Percentiles rank a stretch among this genome's conserved stretches.
Evolutionary conservation across 2,888 invertebrate species (phyloP).

Genomic region (Lottia scabra): DNA sequence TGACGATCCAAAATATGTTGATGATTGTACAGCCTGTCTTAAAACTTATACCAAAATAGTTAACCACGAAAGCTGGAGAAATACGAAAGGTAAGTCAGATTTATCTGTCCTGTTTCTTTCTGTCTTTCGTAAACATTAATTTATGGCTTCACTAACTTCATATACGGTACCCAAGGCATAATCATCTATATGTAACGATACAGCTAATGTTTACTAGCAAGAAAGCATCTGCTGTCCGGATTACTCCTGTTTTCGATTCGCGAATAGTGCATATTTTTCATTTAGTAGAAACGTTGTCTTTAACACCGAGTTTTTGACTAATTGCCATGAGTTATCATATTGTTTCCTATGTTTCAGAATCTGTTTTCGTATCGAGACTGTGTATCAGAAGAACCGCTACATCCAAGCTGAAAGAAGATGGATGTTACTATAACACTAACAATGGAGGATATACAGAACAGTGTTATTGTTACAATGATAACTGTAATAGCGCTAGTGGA

Average conservation of each 20-base stretch:
- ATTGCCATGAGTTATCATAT: too few relatives aligned
- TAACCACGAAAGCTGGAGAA: slow-evolving; percentile 45
- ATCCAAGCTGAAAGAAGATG: slow-evolving; percentile 23
- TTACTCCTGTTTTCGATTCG: too few relatives aligned
- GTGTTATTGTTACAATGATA: slow-evolving; percentile 47
- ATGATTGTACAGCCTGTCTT: slow-evolving; percentile 49
- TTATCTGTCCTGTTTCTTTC: too few relatives aligned
- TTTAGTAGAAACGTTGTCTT: too few relatives aligned
- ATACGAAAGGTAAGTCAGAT: slow-evolving; percentile 32
- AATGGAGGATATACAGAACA: slow-evolving; percentile 47
- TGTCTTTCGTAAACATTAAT: too few relatives aligned
- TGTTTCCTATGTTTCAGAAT: slow-evolving; percentile 31
- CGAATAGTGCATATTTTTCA: too few relatives aligned
- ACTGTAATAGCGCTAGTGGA: slow-evolving; percentile 36
- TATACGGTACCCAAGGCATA: too few relatives aligned
- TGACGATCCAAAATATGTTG: slow-evolving; percentile 30
- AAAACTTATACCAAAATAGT: slow-evolving; percentile 50
- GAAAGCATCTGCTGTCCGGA: too few relatives aligned
- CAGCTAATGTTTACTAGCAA: too few relatives aligned
- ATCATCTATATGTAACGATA: too few relatives aligned
- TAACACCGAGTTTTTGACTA: too few relatives aligned
- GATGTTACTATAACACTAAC: slow-evolving; percentile 44
- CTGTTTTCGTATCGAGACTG: slow-evolving; percentile 38
- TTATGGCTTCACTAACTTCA: too few relatives aligned
- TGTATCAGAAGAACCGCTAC: slow-evolving; percentile 38